Conservation (phyloP, 2,888 invertebrate species). For the Clitarchus hookeri region DNA sequence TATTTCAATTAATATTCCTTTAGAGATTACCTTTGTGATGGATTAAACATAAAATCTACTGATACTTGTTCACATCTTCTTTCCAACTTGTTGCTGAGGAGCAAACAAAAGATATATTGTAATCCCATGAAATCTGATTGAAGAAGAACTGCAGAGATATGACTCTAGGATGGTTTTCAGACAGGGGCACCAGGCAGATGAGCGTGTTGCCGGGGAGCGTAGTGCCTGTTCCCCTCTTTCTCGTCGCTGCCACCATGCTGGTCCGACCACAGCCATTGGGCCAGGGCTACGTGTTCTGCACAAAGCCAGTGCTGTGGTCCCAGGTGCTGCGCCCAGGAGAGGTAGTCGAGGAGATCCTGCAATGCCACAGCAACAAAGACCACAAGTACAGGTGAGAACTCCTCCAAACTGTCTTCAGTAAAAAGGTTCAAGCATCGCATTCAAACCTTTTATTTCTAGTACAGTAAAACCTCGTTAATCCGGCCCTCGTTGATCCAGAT, state of each 20-base stretch:
- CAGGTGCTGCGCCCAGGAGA: conserved; percentile 59
- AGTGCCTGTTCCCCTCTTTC: conserved; percentile 77
- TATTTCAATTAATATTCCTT: too few relatives aligned
- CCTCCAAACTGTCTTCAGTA: background rate
- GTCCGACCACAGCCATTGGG: conserved; percentile 63
- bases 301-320: conserved; percentile 65
- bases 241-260: conserved; percentile 74
- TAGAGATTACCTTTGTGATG: too few relatives aligned
- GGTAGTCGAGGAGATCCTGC: conserved; percentile 52
- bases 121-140: too few relatives aligned
- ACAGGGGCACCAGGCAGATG: conserved; percentile 47
- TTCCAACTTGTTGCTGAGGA: too few relatives aligned
- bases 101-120: too few relatives aligned
- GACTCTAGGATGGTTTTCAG: background rate
- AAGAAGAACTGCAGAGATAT: too few relatives aligned
- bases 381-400: conserved; percentile 55
- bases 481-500: too few relatives aligned
- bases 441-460: too few relatives aligned
- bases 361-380: conserved; percentile 56
- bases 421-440: too few relatives aligned
- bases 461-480: too few relatives aligned
- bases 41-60: too few relatives aligned
- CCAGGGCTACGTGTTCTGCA: conserved; percentile 52
- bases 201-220: conserved; percentile 60
- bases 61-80: too few relatives aligned